A percentile compares a stretch with the other conserved stretches of the same genome.
Evolutionary conservation across 2,888 invertebrate species (phyloP).

Genomic region (Pseudococcus viburni): DNA sequence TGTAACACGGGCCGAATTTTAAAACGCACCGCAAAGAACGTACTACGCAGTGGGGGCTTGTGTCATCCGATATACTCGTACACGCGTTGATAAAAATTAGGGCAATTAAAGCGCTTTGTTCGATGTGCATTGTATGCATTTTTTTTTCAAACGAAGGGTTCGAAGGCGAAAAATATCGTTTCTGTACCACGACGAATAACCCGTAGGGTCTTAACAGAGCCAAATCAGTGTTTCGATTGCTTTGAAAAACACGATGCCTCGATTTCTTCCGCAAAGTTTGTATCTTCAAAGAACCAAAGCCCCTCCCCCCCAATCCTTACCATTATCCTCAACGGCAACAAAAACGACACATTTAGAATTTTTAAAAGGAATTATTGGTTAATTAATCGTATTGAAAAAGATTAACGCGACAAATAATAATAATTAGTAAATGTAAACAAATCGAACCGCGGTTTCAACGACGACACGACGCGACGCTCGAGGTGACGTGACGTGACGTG

Average conservation of each 20-base stretch:
- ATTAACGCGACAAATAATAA: neutral
- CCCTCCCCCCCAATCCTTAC: too few relatives aligned
- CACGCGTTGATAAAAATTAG: slow-evolving; percentile 45
- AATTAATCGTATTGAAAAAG: slow-evolving; percentile 9
- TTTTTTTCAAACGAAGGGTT: slow-evolving; percentile 25
- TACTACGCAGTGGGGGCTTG: neutral
- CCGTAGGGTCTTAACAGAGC: neutral
- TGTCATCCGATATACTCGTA: slow-evolving; percentile 36
- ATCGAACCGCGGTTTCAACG: neutral
- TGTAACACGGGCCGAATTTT: neutral
- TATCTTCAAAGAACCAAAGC: too few relatives aligned
- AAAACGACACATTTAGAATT: too few relatives aligned
- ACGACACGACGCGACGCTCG: too few relatives aligned
- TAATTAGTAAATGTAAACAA: neutral
- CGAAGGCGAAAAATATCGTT: neutral
- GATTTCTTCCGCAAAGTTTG: neutral
- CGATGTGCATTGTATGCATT: neutral
- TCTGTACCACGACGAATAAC: slow-evolving; percentile 10
- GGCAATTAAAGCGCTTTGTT: slow-evolving; percentile 54
- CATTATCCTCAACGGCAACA: neutral
- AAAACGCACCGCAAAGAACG: neutral
- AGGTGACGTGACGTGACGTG: too few relatives aligned
- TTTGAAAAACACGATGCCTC: neutral
- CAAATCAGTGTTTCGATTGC: neutral
- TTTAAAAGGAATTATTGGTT: neutral